These are phyloP conservation scores for Pipistrellus pygmaeus DNA, from an alignment of 2,797 vertebrate species.

Conservation along the genomic window DNA sequence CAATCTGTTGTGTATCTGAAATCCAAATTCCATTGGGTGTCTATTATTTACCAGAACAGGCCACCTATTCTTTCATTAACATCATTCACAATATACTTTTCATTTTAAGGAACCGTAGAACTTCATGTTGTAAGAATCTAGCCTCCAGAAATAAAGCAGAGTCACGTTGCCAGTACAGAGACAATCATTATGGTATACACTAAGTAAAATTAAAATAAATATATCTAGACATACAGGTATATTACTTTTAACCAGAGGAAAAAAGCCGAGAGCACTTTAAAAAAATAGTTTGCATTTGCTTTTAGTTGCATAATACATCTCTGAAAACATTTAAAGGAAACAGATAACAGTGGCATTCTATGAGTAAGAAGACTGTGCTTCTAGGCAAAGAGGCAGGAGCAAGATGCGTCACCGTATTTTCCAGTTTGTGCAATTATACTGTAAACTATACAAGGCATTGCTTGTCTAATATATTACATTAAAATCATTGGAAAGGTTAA, in stretches of 20 bases:
- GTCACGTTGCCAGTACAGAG: neutral
- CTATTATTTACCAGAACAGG: neutral
- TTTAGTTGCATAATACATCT: neutral
- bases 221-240: neutral
- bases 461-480: no score
- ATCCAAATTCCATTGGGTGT: neutral
- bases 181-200: neutral
- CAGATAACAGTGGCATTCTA: no score
- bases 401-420: neutral
- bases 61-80: neutral
- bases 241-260: neutral
- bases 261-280: neutral
- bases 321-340: neutral
- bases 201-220: neutral
- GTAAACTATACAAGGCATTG: neutral
- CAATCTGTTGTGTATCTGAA: neutral
- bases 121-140: neutral
- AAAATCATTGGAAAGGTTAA: neutral
- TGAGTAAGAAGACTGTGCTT: neutral
- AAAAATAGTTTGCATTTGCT: neutral
- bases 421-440: neutral
- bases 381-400: no score
- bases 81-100: neutral
- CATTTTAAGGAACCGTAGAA: neutral
- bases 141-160: neutral